Evolutionary conservation across 1,140 invertebrate genomes (phyloP).

Genomic region (Eumeta japonica): DNA sequence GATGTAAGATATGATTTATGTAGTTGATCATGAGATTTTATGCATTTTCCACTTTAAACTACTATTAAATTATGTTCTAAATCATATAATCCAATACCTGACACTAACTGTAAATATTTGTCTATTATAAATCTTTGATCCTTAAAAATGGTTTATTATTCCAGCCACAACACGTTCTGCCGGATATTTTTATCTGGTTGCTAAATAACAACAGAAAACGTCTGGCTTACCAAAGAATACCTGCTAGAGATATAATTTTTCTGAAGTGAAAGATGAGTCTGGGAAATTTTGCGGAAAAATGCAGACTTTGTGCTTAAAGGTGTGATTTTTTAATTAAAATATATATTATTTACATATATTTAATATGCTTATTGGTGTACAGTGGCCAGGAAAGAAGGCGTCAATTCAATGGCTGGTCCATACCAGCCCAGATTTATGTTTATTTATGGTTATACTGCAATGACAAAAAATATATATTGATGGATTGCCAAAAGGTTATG

Average conservation of each 20-base stretch:
- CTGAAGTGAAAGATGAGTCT: constrained; percentile 72
- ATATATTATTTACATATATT: background rate
- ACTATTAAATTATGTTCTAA: background rate
- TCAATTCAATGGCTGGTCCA: constrained; percentile 73
- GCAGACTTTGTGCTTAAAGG: constrained; percentile 81
- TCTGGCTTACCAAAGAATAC: constrained; percentile 78
- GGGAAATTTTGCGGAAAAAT: constrained; percentile 79
- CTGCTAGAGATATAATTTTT: constrained; percentile 78
- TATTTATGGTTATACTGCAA: constrained; percentile 83
- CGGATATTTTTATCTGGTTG: constrained; percentile 88
- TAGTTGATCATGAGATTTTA: too few relatives aligned
- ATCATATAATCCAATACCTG: background rate
- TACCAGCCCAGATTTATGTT: constrained; percentile 77
- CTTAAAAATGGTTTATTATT: too few relatives aligned
- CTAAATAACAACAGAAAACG: constrained; percentile 75
- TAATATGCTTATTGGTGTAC: background rate
- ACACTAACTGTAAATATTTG: constrained; percentile 9
- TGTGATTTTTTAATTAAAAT: constrained; percentile 24
- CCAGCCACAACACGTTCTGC: constrained; percentile 81
- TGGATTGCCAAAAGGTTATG: constrained; percentile 76
- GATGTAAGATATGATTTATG: constrained; percentile 70
- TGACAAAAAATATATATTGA: constrained; percentile 78
- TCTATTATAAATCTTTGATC: too few relatives aligned
- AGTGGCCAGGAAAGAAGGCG: constrained; percentile 85
- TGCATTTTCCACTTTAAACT: background rate